Evolutionary conservation across 2,113 vertebrate species (phyloP).

Genomic region (human): DNA sequence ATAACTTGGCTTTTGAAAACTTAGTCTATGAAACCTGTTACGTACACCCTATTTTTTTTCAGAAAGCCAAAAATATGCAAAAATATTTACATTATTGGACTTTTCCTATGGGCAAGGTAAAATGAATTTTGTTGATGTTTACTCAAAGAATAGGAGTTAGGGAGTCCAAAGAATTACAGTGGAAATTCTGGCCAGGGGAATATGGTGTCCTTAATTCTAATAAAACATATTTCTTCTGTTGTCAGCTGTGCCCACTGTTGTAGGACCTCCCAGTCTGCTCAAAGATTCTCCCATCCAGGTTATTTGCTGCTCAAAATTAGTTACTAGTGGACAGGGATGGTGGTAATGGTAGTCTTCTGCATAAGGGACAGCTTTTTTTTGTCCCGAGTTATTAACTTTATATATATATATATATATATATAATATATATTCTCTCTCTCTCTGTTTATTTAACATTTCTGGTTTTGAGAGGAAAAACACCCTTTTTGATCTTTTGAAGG

Average conservation of each 20-base stretch:
- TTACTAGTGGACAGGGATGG: background rate
- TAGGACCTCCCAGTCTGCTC: background rate
- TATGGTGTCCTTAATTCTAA: background rate
- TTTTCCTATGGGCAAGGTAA: background rate
- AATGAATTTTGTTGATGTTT: background rate
- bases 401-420: too few species aligned
- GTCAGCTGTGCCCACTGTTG: background rate
- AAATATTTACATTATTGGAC: background rate
- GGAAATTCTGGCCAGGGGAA: background rate
- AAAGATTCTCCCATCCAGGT: background rate
- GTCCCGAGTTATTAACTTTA: background rate
- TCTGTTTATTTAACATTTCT: background rate
- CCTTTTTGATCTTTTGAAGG: background rate
- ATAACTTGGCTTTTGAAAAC: background rate
- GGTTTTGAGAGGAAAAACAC: background rate
- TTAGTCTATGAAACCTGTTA: background rate
- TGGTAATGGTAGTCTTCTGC: background rate
- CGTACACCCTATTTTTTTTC: background rate
- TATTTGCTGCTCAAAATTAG: background rate
- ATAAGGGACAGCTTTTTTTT: background rate
- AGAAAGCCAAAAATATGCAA: background rate
- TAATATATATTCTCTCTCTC: too few species aligned
- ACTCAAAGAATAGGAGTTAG: background rate
- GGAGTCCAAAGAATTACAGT: background rate
- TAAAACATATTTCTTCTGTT: background rate